Evolutionary conservation across 1,140 invertebrate species (phyloP).

Genomic region (Heliothis virescens): DNA sequence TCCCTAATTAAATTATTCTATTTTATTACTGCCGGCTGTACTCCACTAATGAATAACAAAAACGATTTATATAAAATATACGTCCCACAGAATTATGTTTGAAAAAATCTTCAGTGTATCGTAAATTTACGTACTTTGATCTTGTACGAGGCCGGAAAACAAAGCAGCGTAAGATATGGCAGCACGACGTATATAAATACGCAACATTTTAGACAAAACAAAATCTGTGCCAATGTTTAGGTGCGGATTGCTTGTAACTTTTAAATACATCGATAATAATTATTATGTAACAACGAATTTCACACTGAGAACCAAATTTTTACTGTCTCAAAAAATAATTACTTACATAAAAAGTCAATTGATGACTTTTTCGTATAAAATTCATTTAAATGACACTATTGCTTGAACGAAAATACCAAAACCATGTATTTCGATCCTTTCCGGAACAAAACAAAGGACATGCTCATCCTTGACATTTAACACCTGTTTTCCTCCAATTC

Average conservation of each 20-base stretch:
- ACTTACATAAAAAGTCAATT: too few relatives aligned
- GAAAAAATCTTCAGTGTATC: constrained; percentile 29
- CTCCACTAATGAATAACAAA: constrained; percentile 32
- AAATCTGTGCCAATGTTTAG: constrained; percentile 27
- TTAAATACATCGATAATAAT: neutral
- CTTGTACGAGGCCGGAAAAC: constrained; percentile 27
- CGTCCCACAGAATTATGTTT: constrained; percentile 25
- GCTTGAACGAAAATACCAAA: neutral
- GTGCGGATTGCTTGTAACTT: neutral
- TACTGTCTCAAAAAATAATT: too few relatives aligned
- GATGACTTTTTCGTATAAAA: neutral
- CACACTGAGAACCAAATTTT: too few relatives aligned
- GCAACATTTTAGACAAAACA: constrained; percentile 37
- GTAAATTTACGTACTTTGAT: constrained; percentile 41
- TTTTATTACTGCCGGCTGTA: constrained; percentile 32
- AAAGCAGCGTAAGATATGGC: constrained; percentile 30
- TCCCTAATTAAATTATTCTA: constrained; percentile 42
- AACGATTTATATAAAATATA: constrained; percentile 35
- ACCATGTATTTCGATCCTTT: neutral
- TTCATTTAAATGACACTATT: neutral
- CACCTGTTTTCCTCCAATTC: constrained; percentile 64
- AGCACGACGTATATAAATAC: constrained; percentile 31
- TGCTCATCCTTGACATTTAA: constrained; percentile 53
- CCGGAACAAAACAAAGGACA: neutral
- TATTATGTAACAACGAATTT: too few relatives aligned